Base-by-base conservation (phyloP, 2,888 invertebrate species). In the Hoplodrina blanda region DNA sequence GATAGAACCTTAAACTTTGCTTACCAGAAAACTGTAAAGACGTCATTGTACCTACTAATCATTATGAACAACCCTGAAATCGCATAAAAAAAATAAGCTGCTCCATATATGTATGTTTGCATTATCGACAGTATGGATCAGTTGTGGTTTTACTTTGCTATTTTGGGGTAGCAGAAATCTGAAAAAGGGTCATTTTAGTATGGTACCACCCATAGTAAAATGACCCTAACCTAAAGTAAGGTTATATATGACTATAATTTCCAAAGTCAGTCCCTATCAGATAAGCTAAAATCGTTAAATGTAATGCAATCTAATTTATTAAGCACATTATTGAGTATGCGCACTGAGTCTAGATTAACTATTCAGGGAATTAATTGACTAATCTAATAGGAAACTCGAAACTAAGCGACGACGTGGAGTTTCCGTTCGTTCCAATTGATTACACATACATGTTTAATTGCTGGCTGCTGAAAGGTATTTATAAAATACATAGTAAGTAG, bases 401-500 rank as follows among this genome's bases (percentile, higher is more conserved):
- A 69, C 73, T 70, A 73, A 76, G 79, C 69, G 78, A 83, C 69
- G 78, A 83, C 71, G 78, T 77, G 81, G 83, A 85, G 82, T 78
- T 83, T 76, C 84, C 83, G 85, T 87, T 84, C 84, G 73, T 57
- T 50, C 50, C 61, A 60, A 71, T 75, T 82, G 76, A 77, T 73
- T 82, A 78, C 61, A 66, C 68, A 52, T 65, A 46, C 57, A 61
- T 62, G 46, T 61, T 56, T 61, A 63, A 67, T 63, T 53, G 15
- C 25, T 46, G n/a, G 49, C 15, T 77, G 10, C 15, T 37, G 2
- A 71, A 57, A 50, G 44, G 4, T 3, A 30, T 60, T 55, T 17
- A 2, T 37, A n/a, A n/a, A 71, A 33, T 19, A 62, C 13, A 44
- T 15, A 17, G 25, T n/a, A n/a, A n/a, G n/a, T n/a, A n/a, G 20